phyloP scores from a whole-genome alignment of 2,888 invertebrate species.

The Cremastobaeus sp. region DNA sequence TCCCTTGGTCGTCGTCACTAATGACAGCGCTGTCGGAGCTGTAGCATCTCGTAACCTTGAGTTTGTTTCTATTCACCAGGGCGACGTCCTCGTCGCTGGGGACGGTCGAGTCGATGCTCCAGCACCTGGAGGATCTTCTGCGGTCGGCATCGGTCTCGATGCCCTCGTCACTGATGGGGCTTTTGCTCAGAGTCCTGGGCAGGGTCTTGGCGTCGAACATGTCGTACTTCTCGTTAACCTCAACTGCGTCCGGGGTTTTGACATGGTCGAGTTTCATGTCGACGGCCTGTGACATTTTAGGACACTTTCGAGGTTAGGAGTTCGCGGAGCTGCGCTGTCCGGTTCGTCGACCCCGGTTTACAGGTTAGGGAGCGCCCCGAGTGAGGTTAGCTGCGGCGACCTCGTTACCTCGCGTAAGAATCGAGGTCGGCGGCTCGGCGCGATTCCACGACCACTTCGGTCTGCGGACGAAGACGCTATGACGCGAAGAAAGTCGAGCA shows the following conservation, averaged over 20 bases:
- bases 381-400: slow-evolving; percentile 46
- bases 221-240: slow-evolving; percentile 69
- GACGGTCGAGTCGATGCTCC: slow-evolving; percentile 80
- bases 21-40: slow-evolving; percentile 80
- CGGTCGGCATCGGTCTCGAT: slow-evolving; percentile 72
- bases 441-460: slow-evolving; percentile 36
- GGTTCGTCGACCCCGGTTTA: slow-evolving; percentile 5
- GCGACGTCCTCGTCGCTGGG: slow-evolving; percentile 79
- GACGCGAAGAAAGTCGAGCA: slow-evolving; percentile 57
- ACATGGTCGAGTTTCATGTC: slow-evolving; percentile 33
- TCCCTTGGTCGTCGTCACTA: slow-evolving; percentile 79
- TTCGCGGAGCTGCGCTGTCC: not conserved
- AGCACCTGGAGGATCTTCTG: slow-evolving; percentile 73
- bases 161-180: slow-evolving; percentile 74
- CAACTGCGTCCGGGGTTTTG: slow-evolving; percentile 28
- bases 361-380: slow-evolving; percentile 19
- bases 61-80: slow-evolving; percentile 64
- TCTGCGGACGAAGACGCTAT: slow-evolving; percentile 43
- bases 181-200: slow-evolving; percentile 69
- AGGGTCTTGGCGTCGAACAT: slow-evolving; percentile 69
- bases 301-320: slow-evolving; percentile 4
- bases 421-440: slow-evolving; percentile 43
- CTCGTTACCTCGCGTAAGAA: slow-evolving; percentile 47
- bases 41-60: slow-evolving; percentile 77
- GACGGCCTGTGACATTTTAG: slow-evolving; percentile 22